These are phyloP conservation scores for Ptychodera flava DNA, from an alignment of 35 echinoderm and acorn worm species.

Conservation along the genomic window DNA sequence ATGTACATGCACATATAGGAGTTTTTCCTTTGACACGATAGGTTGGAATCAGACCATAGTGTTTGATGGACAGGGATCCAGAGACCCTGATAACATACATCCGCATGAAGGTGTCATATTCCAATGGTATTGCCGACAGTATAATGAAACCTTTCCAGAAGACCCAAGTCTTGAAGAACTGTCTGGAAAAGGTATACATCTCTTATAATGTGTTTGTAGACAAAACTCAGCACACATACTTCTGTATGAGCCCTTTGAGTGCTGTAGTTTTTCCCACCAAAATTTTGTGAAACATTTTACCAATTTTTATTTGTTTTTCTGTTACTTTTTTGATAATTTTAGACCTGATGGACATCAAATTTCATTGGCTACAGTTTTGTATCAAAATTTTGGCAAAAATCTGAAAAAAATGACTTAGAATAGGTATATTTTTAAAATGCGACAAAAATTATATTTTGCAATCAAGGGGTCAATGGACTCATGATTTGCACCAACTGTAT, in stretches of 20 bases:
- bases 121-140: conserved; percentile 67
- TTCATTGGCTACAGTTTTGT: too few relatives aligned
- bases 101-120: conserved; percentile 11
- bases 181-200: background rate
- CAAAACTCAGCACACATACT: background rate
- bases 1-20: background rate
- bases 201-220: background rate
- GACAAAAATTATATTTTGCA: too few relatives aligned
- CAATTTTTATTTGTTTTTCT: too few relatives aligned
- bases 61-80: background rate
- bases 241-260: too few relatives aligned
- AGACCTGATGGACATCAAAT: too few relatives aligned
- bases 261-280: too few relatives aligned
- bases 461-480: too few relatives aligned
- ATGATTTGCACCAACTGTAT: background rate
- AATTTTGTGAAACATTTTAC: too few relatives aligned
- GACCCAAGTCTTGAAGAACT: background rate
- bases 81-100: background rate
- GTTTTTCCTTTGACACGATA: background rate
- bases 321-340: too few relatives aligned
- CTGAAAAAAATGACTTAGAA: too few relatives aligned
- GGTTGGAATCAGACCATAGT: background rate
- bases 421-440: too few relatives aligned
- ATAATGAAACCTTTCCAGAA: conserved; percentile 69
- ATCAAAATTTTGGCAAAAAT: too few relatives aligned